Evolutionary conservation across 2,888 invertebrate genomes (phyloP), one percentile per base, ranked within the genome.

Genomic region (Volucella bombylans): DNA sequence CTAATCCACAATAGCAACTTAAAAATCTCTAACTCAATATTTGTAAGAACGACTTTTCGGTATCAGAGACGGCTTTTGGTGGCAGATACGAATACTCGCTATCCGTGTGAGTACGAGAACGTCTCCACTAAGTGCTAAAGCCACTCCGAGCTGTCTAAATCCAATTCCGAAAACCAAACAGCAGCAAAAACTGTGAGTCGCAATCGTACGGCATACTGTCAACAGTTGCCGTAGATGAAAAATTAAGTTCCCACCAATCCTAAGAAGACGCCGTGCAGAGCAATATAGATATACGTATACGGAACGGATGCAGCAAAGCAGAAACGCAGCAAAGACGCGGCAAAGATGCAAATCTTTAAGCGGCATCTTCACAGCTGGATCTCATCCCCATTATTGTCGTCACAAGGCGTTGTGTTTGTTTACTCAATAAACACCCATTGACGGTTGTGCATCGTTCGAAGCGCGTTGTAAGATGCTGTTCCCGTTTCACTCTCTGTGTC

Each of bases 21-120:
- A 43, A 23, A 41, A 50, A 68, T 62, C 47, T 39, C 57, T 76
- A 52, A 69, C 68, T 76, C 81, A 81, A 81, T 76, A 81, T 81
- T 76, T 81, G 62, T 31, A 45, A 50, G 9, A 57, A 59, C 18
- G n/a, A 15, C 38, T 41, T 78, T 45, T 14, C 12, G 52, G 50
- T 59, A 43, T 43, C 45, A 45, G 61, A 23, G 31, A 31, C 6
- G 0, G 31, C 31, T 31, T 31, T 31, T 31, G 31, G 31, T 31
- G 31, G 31, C 6, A 31, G 6, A 31, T 31, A 31, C 31, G 31
- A 31, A 31, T 31, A 31, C 6, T 31, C 6, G 6, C 6, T 31
- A 31, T 31, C 6, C 6, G 2, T 31, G 31, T 0, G 31, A 31
- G 4, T 31, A 31, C 31, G 6, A 31, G 31, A 31, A 31, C 31